Evolutionary conservation across 2,113 vertebrate genomes (phyloP), one percentile per base, ranked within the genome.

Genomic region (Oenanthe melanoleuca): DNA sequence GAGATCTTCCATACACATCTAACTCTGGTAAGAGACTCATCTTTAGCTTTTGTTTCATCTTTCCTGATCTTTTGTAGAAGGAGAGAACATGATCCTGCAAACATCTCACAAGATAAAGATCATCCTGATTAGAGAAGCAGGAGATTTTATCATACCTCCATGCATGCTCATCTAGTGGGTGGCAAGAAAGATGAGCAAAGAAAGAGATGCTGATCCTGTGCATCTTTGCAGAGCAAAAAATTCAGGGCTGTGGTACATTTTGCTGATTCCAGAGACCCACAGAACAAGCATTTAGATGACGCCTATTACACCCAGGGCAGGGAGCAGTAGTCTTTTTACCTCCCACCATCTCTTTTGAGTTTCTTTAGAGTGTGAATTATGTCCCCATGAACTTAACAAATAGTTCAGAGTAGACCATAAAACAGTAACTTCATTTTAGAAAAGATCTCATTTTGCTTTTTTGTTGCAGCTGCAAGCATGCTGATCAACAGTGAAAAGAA

Each of bases 21-120:
- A 97, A 92, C 71, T 92, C 93, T 33, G 96, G 97, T 98, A 95
- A 95, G 93, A 90, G 55, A 49, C 6, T 37, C 29, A 38, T 6
- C 13, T 86, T 93, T 42, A 7, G 31, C 60, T 72, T 93, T 83
- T 1, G 0, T 66, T 82, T 80, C 44, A 53, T 57, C 37, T 52
- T 90, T 82, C 42, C n/a, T 61, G n/a, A 47, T 49, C 37, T 74
- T 80, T 44, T 61, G 28, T 91, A 70, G 57, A 47, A 70, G 49
- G 31, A 66, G 23, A 65, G 25, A 29, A 64, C 1, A 4, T 8
- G 49, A 61, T 80, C 40, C 31, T 74, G 28, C 22, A 90, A 88
- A 71, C 11, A 5, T 6, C 6, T 67, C 56, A 53, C 20, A 60
- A 80, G n/a, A 50, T 49, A 70, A 82, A 61, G 45, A 80, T 63